phyloP scores from a whole-genome alignment of 2,113 vertebrate species.

The Balaeniceps rex region DNA sequence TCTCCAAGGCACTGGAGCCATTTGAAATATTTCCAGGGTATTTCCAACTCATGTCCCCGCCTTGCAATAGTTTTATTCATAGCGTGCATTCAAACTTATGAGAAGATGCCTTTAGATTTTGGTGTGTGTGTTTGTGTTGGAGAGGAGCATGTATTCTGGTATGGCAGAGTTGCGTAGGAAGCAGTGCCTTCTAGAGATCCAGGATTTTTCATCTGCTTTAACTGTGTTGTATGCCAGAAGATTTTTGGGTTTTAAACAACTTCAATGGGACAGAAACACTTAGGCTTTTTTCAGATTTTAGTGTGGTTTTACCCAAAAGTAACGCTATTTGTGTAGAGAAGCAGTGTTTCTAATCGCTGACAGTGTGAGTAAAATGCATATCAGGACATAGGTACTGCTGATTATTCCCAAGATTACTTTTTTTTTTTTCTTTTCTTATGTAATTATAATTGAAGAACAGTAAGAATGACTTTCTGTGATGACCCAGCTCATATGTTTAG shows the following conservation, averaged over 20 bases:
- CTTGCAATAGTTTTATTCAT: background rate
- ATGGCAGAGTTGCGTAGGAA: background rate
- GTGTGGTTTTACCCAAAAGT: background rate
- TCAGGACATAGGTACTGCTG: background rate
- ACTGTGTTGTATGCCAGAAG: background rate
- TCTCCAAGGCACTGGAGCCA: background rate
- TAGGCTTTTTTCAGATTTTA: background rate
- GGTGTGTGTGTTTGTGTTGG: background rate
- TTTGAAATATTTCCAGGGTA: slow-evolving; percentile 1
- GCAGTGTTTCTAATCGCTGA: background rate
- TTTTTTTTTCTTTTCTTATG: background rate
- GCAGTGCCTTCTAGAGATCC: background rate
- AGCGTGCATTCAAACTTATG: background rate
- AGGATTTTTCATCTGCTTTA: background rate
- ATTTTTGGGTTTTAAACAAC: background rate
- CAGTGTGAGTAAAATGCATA: background rate
- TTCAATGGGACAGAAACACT: background rate
- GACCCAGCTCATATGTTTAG: background rate
- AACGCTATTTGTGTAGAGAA: background rate
- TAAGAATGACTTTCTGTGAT: background rate
- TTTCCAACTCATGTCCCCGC: background rate
- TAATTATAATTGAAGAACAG: background rate
- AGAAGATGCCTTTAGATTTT: background rate
- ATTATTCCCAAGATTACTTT: background rate
- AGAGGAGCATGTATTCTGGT: background rate